Evolutionary conservation across 2,113 vertebrate species (phyloP).

Genomic region (Chionodraco myersi): DNA sequence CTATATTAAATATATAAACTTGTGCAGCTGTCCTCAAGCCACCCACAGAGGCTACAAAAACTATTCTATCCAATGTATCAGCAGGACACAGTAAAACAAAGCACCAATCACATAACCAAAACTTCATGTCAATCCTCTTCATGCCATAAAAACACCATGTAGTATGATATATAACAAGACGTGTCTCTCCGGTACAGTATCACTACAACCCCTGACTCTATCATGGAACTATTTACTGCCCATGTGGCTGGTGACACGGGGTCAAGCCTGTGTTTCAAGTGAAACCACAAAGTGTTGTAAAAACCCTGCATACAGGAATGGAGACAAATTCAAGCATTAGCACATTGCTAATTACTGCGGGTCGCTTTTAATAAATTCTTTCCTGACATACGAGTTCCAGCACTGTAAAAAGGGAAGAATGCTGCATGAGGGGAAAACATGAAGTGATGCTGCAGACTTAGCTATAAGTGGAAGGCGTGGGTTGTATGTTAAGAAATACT

Average conservation of each 20-base stretch:
- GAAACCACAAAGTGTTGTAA: conserved; percentile 76
- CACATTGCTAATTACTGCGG: conserved; percentile 77
- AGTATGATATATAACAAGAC: conserved; percentile 19
- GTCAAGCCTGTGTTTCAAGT: conserved; percentile 81
- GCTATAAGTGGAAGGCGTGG: background rate
- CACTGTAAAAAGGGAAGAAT: conserved; percentile 59
- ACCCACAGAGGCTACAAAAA: background rate
- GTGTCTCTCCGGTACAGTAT: conserved; percentile 56
- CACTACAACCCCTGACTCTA: conserved; percentile 68
- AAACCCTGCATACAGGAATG: conserved; percentile 68
- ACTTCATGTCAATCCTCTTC: conserved; percentile 14
- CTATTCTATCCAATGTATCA: background rate
- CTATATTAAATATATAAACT: background rate
- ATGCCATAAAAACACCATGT: conserved; percentile 20
- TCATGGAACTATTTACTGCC: conserved; percentile 81
- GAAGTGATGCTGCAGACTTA: conserved; percentile 47
- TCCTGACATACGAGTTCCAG: conserved; percentile 72
- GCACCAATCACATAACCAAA: conserved; percentile 18
- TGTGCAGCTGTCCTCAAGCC: background rate
- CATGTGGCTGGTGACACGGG: conserved; percentile 80
- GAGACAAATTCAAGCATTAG: conserved; percentile 80
- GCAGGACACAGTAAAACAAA: conserved; percentile 24
- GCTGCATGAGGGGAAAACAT: conserved; percentile 62
- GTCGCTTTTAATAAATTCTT: conserved; percentile 76
- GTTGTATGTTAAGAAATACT: conserved; percentile 34